A percentile compares a stretch with the other conserved stretches of the same genome.
Evolutionary conservation across 2,888 invertebrate genomes (phyloP).

Genomic region (Temnothorax ravouxi): DNA sequence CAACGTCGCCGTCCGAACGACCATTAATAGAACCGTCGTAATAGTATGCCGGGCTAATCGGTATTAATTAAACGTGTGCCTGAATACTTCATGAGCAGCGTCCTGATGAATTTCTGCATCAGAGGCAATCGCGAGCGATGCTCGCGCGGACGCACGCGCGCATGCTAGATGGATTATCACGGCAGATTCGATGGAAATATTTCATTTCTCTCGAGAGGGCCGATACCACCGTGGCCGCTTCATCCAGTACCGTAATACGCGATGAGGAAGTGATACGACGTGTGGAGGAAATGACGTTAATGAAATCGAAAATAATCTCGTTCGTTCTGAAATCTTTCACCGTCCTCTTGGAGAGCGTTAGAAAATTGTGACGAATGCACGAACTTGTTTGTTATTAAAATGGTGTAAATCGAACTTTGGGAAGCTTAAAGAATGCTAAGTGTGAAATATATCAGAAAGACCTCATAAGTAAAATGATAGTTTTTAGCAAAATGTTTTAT

Average conservation of each 20-base stretch:
- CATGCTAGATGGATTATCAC: slow-evolving; percentile 65
- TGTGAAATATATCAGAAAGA: not conserved
- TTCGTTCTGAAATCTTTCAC: slow-evolving; percentile 1
- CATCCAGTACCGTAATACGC: slow-evolving; percentile 24
- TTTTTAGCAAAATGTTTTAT: not conserved
- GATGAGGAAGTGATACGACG: slow-evolving; percentile 29
- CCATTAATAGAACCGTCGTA: slow-evolving; percentile 69
- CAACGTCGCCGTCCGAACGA: slow-evolving; percentile 10
- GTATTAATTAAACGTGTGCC: slow-evolving; percentile 72
- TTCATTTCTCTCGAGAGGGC: slow-evolving; percentile 66
- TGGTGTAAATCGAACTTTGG: not conserved
- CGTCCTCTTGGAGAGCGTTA: not conserved
- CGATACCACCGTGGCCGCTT: slow-evolving; percentile 21
- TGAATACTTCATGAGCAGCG: slow-evolving; percentile 76
- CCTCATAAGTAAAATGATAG: not conserved
- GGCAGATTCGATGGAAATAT: slow-evolving; percentile 73
- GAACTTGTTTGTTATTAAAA: not conserved
- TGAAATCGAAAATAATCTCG: slow-evolving; percentile 62
- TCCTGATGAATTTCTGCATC: slow-evolving; percentile 72
- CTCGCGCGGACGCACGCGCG: slow-evolving; percentile 51
- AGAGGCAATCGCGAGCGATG: slow-evolving; percentile 63
- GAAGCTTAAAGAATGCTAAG: not conserved
- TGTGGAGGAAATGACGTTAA: slow-evolving; percentile 56
- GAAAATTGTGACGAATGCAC: not conserved
- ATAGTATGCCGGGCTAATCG: slow-evolving; percentile 61